These are phyloP conservation scores for Gymnoscopelus braueri DNA, from an alignment of 2,797 vertebrate species.

Conservation along the genomic window DNA sequence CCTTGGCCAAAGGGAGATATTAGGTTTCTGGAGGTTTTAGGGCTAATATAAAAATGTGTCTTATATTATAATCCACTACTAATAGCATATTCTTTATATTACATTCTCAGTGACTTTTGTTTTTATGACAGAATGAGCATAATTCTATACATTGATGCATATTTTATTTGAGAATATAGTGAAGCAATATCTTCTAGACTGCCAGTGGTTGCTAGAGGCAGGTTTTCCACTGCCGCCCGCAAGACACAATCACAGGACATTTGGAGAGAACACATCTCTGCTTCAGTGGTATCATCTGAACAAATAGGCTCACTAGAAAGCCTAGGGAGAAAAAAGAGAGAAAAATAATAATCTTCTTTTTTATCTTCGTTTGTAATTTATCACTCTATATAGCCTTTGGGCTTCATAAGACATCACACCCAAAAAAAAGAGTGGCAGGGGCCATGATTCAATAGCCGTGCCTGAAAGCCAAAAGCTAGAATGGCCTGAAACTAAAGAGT, in stretches of 20 bases:
- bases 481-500: slow-evolving; percentile 1
- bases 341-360: slow-evolving; percentile 30
- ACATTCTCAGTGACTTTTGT: too few species aligned
- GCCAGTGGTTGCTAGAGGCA: slow-evolving; percentile 24
- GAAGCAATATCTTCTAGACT: slow-evolving; percentile 23
- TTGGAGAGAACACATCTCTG: slow-evolving; percentile 39
- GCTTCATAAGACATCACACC: slow-evolving; percentile 22
- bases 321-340: slow-evolving; percentile 38
- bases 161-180: slow-evolving; percentile 7
- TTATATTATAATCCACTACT: too few species aligned
- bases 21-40: too few species aligned
- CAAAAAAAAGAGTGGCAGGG: slow-evolving; percentile 29
- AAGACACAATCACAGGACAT: slow-evolving; percentile 45
- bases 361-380: slow-evolving; percentile 57
- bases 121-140: background rate
- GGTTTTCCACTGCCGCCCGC: slow-evolving; percentile 44
- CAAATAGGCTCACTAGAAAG: slow-evolving; percentile 37
- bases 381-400: slow-evolving; percentile 46
- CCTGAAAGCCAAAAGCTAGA: slow-evolving; percentile 2
- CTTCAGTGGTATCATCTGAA: slow-evolving; percentile 29
- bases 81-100: too few species aligned
- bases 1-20: too few species aligned
- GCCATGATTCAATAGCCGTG: slow-evolving; percentile 22
- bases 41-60: too few species aligned
- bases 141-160: background rate